phyloP scores from a whole-genome alignment of 2,888 invertebrate species.

The Boloria euphrosyne region DNA sequence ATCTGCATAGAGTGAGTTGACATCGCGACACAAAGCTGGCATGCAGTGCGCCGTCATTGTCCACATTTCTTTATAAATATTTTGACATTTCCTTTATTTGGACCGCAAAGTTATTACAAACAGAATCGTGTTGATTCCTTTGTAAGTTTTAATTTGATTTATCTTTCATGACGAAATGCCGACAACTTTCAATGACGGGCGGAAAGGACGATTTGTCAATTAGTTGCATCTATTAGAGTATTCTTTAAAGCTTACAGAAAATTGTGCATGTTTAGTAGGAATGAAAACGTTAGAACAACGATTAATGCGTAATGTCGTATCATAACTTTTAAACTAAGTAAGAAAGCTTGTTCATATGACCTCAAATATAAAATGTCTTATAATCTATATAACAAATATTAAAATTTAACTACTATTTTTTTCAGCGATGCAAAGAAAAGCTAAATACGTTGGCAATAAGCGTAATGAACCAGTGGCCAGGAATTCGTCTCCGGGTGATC shows the following conservation, averaged over 20 bases:
- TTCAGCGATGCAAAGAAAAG: conserved; percentile 97
- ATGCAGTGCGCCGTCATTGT: conserved; percentile 71
- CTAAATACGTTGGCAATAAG: conserved; percentile 96
- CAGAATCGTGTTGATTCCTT: conserved; percentile 75
- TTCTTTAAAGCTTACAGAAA: conserved; percentile 70
- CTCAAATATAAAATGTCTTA: background rate
- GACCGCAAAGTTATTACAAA: conserved; percentile 71
- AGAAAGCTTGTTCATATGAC: too few relatives aligned
- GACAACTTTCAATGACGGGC: conserved; percentile 62
- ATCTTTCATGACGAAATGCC: conserved; percentile 74
- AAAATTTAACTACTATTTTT: conserved; percentile 50
- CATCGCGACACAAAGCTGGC: conserved; percentile 71
- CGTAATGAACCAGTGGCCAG: conserved; percentile 99
- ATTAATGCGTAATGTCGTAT: too few relatives aligned
- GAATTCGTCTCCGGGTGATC: conserved; percentile 94
- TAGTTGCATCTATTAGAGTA: conserved; percentile 75
- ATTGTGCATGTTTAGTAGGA: conserved; percentile 46
- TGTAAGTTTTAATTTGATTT: conserved; percentile 80
- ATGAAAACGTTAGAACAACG: too few relatives aligned
- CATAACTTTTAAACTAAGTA: too few relatives aligned
- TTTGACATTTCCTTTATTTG: conserved; percentile 80
- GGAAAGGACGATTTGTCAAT: conserved; percentile 71
- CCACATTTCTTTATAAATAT: conserved; percentile 80
- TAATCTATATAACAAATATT: background rate
- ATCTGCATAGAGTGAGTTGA: conserved; percentile 81